A percentile compares a stretch with the other conserved stretches of the same genome.
These are phyloP conservation scores for Toxotes chatareus DNA, from an alignment of 2,113 vertebrate genomes.

Conservation along the genomic window DNA sequence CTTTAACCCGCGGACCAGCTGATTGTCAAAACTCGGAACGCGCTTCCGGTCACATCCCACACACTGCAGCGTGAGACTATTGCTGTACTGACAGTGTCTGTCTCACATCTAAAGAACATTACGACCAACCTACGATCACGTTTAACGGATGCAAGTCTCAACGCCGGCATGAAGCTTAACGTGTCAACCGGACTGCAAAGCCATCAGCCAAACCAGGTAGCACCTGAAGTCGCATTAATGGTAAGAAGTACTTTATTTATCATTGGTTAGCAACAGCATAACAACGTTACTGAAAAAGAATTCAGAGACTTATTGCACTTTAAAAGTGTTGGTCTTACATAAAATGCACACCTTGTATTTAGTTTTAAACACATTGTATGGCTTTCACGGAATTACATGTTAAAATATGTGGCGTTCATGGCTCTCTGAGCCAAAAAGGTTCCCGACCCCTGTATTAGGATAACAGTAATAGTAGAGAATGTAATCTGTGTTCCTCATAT, in stretches of 20 bases:
- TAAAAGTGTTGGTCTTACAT: too few species aligned
- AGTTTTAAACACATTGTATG: not conserved
- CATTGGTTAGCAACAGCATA: not conserved
- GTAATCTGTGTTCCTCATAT: not conserved
- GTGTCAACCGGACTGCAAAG: constrained; percentile 44
- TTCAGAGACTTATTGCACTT: too few species aligned
- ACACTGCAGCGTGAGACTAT: too few species aligned
- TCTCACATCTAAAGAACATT: constrained; percentile 36
- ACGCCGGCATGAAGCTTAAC: constrained; percentile 41
- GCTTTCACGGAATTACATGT: constrained; percentile 11
- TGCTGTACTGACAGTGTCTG: not conserved
- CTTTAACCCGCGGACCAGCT: too few species aligned
- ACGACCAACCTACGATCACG: constrained; percentile 32
- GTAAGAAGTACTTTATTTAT: not conserved
- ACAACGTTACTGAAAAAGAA: not conserved
- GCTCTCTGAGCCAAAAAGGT: constrained; percentile 13
- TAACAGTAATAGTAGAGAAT: not conserved
- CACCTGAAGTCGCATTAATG: constrained; percentile 34
- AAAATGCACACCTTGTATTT: not conserved
- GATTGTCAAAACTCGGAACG: too few species aligned
- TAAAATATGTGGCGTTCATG: not conserved
- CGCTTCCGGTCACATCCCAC: too few species aligned
- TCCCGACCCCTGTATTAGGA: constrained; percentile 8
- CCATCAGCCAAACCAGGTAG: constrained; percentile 43
- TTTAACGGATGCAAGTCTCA: constrained; percentile 41